These are phyloP conservation scores for Coremacera marginata DNA, from an alignment of 2,888 invertebrate species.

Conservation along the genomic window DNA sequence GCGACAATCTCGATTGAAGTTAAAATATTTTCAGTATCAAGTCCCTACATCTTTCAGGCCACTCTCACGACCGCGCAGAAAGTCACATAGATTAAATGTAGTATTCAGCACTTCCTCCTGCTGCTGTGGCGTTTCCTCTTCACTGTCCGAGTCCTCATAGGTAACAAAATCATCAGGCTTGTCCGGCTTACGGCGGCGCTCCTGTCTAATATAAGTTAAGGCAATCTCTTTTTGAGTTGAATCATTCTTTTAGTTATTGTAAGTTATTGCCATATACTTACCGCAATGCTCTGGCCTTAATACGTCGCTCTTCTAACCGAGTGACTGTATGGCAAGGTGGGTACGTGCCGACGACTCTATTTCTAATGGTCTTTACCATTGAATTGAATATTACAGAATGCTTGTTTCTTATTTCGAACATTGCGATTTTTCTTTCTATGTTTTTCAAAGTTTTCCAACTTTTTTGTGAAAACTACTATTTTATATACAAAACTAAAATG, in stretches of 20 bases:
- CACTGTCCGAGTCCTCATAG: conserved; percentile 89
- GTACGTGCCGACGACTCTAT: conserved; percentile 77
- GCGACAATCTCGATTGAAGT: not conserved
- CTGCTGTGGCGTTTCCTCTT: conserved; percentile 82
- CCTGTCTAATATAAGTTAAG: conserved; percentile 65
- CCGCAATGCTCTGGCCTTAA: conserved; percentile 71
- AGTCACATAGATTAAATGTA: conserved; percentile 89
- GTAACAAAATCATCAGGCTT: conserved; percentile 92
- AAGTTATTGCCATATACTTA: conserved; percentile 33
- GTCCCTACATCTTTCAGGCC: conserved; percentile 75
- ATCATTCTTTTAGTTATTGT: not conserved
- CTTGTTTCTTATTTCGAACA: conserved; percentile 56
- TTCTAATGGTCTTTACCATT: conserved; percentile 66
- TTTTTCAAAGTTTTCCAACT: not conserved
- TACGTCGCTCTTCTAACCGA: conserved; percentile 81
- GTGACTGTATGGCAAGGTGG: conserved; percentile 82
- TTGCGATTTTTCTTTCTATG: conserved; percentile 30
- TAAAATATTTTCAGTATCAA: conserved; percentile 47
- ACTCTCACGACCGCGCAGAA: conserved; percentile 82
- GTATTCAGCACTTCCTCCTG: conserved; percentile 81
- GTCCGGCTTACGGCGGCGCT: conserved; percentile 84
- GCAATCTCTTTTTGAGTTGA: not conserved
- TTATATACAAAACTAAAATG: conserved; percentile 7
- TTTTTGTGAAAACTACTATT: not conserved
- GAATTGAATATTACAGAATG: conserved; percentile 61